Conservation (phyloP, 2,797 vertebrate species). For the Dermochelys coriacea region DNA sequence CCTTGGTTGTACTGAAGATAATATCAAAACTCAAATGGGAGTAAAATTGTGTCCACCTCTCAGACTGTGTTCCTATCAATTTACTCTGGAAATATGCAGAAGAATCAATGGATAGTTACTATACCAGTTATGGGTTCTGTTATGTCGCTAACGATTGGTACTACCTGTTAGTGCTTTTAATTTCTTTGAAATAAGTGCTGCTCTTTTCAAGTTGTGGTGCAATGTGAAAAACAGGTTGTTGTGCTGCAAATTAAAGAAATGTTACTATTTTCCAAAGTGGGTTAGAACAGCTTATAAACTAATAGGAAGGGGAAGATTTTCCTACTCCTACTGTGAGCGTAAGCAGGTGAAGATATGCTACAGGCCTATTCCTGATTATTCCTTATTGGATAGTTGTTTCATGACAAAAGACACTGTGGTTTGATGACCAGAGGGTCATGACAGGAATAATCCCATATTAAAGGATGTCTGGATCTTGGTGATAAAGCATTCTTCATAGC, state of each 20-base stretch:
- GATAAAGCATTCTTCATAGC: conserved; percentile 55
- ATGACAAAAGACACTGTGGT: conserved; percentile 44
- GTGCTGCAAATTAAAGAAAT: conserved; percentile 62
- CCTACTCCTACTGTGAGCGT: conserved; percentile 36
- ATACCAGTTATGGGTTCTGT: neutral
- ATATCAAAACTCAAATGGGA: conserved; percentile 9
- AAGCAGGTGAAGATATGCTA: conserved; percentile 65
- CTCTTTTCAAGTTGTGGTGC: conserved; percentile 25
- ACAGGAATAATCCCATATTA: conserved; percentile 67
- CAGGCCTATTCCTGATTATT: conserved; percentile 58
- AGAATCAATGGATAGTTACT: neutral
- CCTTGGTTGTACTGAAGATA: neutral
- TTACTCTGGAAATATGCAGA: conserved; percentile 14
- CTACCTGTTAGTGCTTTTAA: conserved; percentile 27
- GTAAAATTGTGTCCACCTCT: neutral
- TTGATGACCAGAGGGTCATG: conserved; percentile 72
- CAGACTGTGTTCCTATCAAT: neutral
- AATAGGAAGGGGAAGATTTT: conserved; percentile 52
- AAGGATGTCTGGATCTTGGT: conserved; percentile 60
- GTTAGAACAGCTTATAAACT: conserved; percentile 64
- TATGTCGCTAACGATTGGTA: neutral
- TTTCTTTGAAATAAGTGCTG: conserved; percentile 38
- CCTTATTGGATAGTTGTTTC: conserved; percentile 66
- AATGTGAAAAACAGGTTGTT: conserved; percentile 49
- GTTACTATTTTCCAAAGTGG: conserved; percentile 56